A percentile compares a stretch with the other conserved stretches of the same genome.
Evolutionary conservation across 2,797 vertebrate genomes (phyloP).

Genomic region (Lepus oiostolus): DNA sequence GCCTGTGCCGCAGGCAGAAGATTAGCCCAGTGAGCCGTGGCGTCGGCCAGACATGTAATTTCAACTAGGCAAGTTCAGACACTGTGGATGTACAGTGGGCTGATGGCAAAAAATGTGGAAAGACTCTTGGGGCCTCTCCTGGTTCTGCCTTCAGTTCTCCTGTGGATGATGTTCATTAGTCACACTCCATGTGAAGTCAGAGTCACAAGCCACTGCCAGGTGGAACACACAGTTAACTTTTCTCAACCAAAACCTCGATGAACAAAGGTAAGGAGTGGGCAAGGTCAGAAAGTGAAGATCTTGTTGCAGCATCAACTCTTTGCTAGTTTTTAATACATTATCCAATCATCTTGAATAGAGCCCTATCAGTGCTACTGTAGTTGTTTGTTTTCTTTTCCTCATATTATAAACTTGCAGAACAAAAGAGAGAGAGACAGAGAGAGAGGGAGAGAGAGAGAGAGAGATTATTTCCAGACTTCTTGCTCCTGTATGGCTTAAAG

Average conservation of each 20-base stretch:
- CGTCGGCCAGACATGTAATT: no score
- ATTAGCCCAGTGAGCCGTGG: no score
- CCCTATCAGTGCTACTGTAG: background rate
- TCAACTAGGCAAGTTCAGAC: background rate
- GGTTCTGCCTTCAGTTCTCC: background rate
- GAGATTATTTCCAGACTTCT: background rate
- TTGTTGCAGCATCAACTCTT: background rate
- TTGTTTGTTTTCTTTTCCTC: background rate
- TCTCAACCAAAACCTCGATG: background rate
- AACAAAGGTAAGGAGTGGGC: background rate
- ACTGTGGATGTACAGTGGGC: background rate
- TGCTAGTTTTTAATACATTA: background rate
- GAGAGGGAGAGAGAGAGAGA: no score
- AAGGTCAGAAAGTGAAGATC: background rate
- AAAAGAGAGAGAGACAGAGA: background rate
- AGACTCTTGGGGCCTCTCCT: background rate
- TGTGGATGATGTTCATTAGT: background rate
- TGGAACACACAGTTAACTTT: background rate
- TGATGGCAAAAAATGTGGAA: background rate
- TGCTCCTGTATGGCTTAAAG: background rate
- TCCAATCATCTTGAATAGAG: background rate
- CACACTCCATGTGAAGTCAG: background rate
- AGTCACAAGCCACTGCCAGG: rapidly evolving
- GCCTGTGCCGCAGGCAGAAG: no score
- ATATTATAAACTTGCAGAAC: background rate